Base-by-base conservation (phyloP, 2,888 invertebrate species). In the Erpobdella octoculata region DNA sequence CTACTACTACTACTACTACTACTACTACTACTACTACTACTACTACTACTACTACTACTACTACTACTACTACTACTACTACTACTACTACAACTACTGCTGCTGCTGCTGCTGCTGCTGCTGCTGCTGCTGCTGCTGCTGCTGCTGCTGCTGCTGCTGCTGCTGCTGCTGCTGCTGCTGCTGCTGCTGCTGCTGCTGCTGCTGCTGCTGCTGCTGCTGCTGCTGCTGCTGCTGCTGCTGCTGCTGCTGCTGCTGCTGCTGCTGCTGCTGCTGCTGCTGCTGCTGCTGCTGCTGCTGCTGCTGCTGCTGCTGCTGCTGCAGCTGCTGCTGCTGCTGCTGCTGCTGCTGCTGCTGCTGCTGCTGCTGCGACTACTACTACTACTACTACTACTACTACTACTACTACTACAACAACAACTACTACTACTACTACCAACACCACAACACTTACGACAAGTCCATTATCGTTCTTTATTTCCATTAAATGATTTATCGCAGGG, bases 1-100 rank as follows among this genome's bases (percentile, higher is more conserved):
- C 38, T 36, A 65, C 65, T 9, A 6, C 38, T 21, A 65, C 65
- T 36, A 65, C 62, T 28, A 62, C 62, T 28, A 62, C 62, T 28
- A 62, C 62, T 28, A 62, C 62, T 28, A 62, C 62, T 28, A 62
- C 62, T 62, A 62, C 62, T 28, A 62, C 62, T 28, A 62, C 62
- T 28, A 15, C 62, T 28, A 62, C 62, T 28, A 62, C 62, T 28
- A 33, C 62, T 28, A 62, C 62, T 28, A 62, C 62, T 28, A 62
- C 62, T 28, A 62, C 62, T 28, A 62, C 62, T 28, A 62, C 62
- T 28, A 62, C 62, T 28, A 62, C 62, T 28, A 62, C 62, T 28
- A 62, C 62, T 28, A 33, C 38, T 21, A 65, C 64, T 41, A 41
- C 46, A 15, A 41, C 46, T 41, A 41, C 46, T 41, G 46, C 46